A percentile compares a stretch with the other conserved stretches of the same genome.
phyloP scores from a whole-genome alignment of 2,888 invertebrate species.

The Crioceris asparagi region DNA sequence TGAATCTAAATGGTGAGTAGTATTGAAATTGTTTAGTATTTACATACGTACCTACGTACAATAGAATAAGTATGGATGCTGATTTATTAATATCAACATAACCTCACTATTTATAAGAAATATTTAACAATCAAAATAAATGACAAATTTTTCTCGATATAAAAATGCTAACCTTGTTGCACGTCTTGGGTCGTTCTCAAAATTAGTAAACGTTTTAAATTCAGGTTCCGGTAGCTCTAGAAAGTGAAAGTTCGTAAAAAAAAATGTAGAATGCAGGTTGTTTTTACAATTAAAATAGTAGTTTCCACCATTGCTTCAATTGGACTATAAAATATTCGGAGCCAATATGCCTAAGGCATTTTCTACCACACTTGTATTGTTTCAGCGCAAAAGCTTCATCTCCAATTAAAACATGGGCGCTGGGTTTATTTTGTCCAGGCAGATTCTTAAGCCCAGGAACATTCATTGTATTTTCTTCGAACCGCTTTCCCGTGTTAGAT shows the following conservation, averaged over 20 bases:
- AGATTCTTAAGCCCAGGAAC: too few species aligned
- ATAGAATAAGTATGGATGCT: too few species aligned
- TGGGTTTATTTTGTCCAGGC: conserved; percentile 15
- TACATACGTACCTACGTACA: background rate
- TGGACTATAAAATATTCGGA: conserved; percentile 6
- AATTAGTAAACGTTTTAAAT: too few species aligned
- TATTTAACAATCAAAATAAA: background rate
- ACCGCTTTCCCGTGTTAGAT: too few species aligned
- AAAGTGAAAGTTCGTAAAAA: too few species aligned
- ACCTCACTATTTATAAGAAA: background rate
- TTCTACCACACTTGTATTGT: conserved; percentile 14
- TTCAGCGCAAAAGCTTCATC: conserved; percentile 22
- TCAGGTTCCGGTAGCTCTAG: too few species aligned
- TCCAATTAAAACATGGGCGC: conserved; percentile 18
- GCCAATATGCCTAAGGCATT: conserved; percentile 9
- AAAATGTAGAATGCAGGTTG: conserved; percentile 10
- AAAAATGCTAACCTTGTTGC: too few species aligned
- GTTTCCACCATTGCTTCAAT: background rate
- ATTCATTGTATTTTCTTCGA: too few species aligned
- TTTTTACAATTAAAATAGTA: conserved; percentile 6
- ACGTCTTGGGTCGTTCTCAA: too few species aligned
- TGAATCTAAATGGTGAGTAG: background rate
- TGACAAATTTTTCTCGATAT: background rate
- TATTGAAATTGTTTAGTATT: background rate
- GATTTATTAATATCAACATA: too few species aligned